Evolutionary conservation across 2,797 vertebrate species (phyloP).

Genomic region (Ambastaia sidthimunki): DNA sequence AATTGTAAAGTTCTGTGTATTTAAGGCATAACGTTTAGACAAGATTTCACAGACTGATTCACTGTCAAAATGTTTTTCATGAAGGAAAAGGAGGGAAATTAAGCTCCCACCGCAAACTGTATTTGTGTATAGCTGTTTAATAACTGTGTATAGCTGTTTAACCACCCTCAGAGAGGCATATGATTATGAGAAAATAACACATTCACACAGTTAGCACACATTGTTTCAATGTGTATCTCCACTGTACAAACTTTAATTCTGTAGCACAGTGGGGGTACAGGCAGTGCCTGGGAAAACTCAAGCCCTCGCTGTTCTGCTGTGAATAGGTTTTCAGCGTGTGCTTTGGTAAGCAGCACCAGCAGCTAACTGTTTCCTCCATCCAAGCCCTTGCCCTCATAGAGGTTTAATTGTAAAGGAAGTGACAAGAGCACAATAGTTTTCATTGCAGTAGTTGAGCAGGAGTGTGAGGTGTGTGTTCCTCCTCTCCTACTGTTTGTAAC

Average conservation of each 20-base stretch:
- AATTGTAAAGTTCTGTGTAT: background rate
- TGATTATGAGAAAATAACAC: slow-evolving; percentile 35
- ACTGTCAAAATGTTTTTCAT: slow-evolving; percentile 28
- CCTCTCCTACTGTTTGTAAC: slow-evolving; percentile 58
- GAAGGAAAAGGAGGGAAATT: slow-evolving; percentile 26
- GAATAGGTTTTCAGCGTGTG: background rate
- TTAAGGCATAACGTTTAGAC: background rate
- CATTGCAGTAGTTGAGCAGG: slow-evolving; percentile 44
- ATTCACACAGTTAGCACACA: slow-evolving; percentile 15
- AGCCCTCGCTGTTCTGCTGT: background rate
- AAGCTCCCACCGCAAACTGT: slow-evolving; percentile 35
- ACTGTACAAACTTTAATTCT: slow-evolving; percentile 39
- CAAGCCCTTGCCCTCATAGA: background rate
- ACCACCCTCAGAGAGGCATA: slow-evolving; percentile 25
- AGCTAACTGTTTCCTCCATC: background rate
- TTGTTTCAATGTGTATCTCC: slow-evolving; percentile 32
- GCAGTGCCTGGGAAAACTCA: slow-evolving; percentile 26
- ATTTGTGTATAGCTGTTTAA: slow-evolving; percentile 33
- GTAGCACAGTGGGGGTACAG: slow-evolving; percentile 37
- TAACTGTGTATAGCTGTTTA: slow-evolving; percentile 35
- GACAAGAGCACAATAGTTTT: slow-evolving; percentile 62
- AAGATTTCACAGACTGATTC: slow-evolving; percentile 18
- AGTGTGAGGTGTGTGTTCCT: slow-evolving; percentile 46
- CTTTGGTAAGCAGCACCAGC: background rate
- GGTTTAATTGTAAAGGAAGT: slow-evolving; percentile 21